These are phyloP conservation scores for Acanthopleura granulata DNA, from an alignment of 2,888 invertebrate genomes.

Conservation along the genomic window DNA sequence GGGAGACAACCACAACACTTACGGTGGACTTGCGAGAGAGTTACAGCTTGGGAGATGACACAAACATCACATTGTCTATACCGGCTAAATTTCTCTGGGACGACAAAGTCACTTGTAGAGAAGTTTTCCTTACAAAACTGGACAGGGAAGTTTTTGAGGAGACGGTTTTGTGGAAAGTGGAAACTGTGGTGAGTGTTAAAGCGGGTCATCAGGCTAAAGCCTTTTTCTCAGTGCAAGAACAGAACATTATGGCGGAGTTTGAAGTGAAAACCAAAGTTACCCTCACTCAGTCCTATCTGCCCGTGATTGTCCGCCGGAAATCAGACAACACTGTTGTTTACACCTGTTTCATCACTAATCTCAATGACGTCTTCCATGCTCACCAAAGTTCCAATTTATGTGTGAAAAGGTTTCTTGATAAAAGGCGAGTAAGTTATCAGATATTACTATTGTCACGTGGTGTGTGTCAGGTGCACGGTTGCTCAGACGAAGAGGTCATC, in stretches of 20 bases:
- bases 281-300: not conserved
- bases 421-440: not conserved
- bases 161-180: not conserved
- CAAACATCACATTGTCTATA: not conserved
- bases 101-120: no score
- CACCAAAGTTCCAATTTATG: not conserved
- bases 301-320: not conserved
- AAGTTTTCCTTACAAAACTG: no score
- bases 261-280: not conserved
- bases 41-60: not conserved
- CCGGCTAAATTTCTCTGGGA: no score
- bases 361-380: not conserved
- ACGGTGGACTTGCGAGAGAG: not conserved
- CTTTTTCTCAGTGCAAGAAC: not conserved
- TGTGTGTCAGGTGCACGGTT: not conserved
- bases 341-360: constrained; percentile 2
- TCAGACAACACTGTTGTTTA: not conserved
- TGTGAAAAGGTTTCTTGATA: not conserved
- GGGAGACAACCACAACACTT: not conserved
- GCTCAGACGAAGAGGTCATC: not conserved
- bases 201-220: constrained; percentile 10
- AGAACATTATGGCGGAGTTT: not conserved
- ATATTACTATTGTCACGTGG: not conserved
- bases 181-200: not conserved
- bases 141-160: no score